Conservation (phyloP, 2,797 vertebrate genomes). For the Rhodeus uyekii region DNA sequence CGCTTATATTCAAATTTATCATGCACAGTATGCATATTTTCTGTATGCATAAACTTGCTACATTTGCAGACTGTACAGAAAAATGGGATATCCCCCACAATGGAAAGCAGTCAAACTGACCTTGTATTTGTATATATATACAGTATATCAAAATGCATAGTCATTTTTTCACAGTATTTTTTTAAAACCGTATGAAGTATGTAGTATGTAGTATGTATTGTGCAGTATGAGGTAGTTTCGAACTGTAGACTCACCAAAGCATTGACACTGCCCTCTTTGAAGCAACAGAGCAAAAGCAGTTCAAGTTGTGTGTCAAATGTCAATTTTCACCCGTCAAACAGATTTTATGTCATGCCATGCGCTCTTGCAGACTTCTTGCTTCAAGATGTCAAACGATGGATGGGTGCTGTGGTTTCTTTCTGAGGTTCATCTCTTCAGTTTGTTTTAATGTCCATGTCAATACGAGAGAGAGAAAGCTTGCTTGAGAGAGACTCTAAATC, state of each 20-base stretch:
- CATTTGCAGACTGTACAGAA: too few species aligned
- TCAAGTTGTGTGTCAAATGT: conserved; percentile 12
- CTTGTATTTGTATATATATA: too few species aligned
- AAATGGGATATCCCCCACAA: too few species aligned
- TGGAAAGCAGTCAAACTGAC: neutral
- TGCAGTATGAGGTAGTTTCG: neutral
- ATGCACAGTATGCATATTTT: neutral
- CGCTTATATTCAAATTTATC: neutral
- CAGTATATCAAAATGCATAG: too few species aligned
- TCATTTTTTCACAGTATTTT: too few species aligned
- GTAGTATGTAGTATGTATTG: too few species aligned
- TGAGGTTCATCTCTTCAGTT: conserved; percentile 20
- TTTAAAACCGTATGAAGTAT: too few species aligned
- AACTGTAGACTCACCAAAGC: neutral
- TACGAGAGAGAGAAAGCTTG: conserved; percentile 12
- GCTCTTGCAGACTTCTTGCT: neutral
- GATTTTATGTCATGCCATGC: neutral
- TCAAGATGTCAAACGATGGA: conserved; percentile 6
- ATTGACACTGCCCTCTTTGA: neutral
- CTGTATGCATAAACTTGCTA: too few species aligned
- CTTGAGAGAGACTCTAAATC: conserved; percentile 25
- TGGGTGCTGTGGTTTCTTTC: conserved; percentile 11
- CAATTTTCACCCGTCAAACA: neutral
- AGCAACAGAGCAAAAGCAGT: neutral
- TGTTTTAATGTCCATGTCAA: conserved; percentile 30